These are phyloP conservation scores for Zaprionus inermis DNA, from an alignment of 1,140 invertebrate genomes.

Conservation along the genomic window DNA sequence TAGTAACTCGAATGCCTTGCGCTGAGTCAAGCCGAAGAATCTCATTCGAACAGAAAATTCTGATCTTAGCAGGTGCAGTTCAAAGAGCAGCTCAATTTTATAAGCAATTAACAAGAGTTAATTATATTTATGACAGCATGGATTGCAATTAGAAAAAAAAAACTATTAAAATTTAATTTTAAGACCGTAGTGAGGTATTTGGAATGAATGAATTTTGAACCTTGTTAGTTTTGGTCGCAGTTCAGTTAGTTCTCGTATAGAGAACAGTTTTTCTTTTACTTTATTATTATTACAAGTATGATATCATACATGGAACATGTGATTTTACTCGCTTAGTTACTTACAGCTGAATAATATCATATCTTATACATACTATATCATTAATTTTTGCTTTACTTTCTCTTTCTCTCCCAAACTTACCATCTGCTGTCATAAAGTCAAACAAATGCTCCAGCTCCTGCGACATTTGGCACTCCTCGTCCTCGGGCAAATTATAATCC, in stretches of 20 bases:
- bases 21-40: no score
- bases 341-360: no score
- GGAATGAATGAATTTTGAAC: no score
- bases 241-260: no score
- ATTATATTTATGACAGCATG: not conserved
- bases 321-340: no score
- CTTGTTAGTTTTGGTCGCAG: not conserved
- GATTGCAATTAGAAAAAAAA: not conserved
- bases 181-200: not conserved
- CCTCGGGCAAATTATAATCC: constrained; percentile 92
- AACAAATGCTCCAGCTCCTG: constrained; percentile 94
- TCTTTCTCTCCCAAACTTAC: constrained; percentile 81
- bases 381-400: not conserved
- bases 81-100: not conserved
- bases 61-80: not conserved
- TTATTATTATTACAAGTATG: not conserved
- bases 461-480: constrained; percentile 93
- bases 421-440: constrained; percentile 91
- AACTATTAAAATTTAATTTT: not conserved
- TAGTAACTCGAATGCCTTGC: no score
- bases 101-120: constrained; percentile 4
- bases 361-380: not conserved
- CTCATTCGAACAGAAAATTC: not conserved
- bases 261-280: no score
- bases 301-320: not conserved